Base-by-base conservation (phyloP, 2,797 vertebrate genomes). In the Schizopygopsis pylzovi region DNA sequence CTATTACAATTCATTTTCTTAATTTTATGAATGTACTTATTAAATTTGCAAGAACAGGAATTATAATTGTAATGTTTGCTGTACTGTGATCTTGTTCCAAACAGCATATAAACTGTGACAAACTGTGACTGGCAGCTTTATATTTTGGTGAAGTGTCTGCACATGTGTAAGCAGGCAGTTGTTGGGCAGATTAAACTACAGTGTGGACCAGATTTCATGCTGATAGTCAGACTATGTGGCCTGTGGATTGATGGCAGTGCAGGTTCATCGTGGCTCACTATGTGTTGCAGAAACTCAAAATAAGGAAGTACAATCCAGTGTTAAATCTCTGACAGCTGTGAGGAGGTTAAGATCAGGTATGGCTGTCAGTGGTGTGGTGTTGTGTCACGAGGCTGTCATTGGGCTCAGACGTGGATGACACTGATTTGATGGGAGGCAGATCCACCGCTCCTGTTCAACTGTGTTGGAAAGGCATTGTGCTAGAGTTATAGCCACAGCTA, bases 331-430 rank as follows among this genome's bases (percentile, higher is more conserved):
- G 52, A 59, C 52, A 77, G 52, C 33, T 56, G 75, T 39, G 75
- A n/a, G 37, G 18, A 56, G 22, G 73, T 37, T 37, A 54, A 54
- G 2, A 49, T 76, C 28, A 76, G 73, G 47, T 52, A 39, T 61
- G 39, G 9, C 54, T 45, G 77, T n/a, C 56, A 61, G 56, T 61
- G 52, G 33, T 39, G 39, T 77, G 37, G 9, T 75, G 45, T 47
- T 28, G 45, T 75, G 73, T 54, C 25, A 37, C 33, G 25, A 77
- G 73, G 16, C 49, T 77, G 73, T 54, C 73, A 22, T 77, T 37
- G 49, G 22, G 75, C 56, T 39, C 77, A 63, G 56, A 45, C 18
- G 22, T 79, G 56, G 18, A 39, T 39, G 75, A n/a, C 20, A 15
- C 0, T 76, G 16, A 54, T 33, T 52, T 52, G 25, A 49, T 10